These are phyloP conservation scores for Sitta europaea DNA, from an alignment of 2,113 vertebrate species.

Conservation along the genomic window DNA sequence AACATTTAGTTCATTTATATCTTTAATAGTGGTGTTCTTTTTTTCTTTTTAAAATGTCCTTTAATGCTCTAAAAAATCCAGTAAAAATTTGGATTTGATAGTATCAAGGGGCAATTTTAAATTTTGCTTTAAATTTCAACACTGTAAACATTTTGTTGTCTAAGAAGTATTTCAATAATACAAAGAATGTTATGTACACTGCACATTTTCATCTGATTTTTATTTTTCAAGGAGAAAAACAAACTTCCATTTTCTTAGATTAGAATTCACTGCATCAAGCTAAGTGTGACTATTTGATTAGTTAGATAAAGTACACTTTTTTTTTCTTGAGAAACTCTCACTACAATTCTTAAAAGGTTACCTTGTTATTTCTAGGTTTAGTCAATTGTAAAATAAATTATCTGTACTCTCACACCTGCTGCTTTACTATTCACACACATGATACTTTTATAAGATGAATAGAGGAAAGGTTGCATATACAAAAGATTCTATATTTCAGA, in stretches of 20 bases:
- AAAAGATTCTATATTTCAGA: neutral
- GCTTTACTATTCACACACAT: conserved; percentile 6
- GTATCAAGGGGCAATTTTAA: neutral
- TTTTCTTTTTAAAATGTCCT: neutral
- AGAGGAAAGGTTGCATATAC: neutral
- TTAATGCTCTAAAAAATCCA: neutral
- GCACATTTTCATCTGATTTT: neutral
- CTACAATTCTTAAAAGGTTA: neutral
- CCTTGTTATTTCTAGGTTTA: neutral
- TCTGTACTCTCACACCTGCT: neutral
- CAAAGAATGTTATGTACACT: neutral
- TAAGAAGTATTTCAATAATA: neutral
- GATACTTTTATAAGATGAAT: neutral
- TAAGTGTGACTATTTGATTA: neutral
- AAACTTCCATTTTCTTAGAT: neutral
- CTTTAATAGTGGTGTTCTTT: neutral
- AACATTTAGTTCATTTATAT: neutral
- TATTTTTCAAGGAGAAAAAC: neutral
- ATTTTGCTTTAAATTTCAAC: neutral
- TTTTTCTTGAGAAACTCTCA: neutral
- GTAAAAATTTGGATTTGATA: neutral
- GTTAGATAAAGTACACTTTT: neutral
- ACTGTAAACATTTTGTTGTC: neutral
- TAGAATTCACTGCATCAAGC: neutral
- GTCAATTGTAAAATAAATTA: conserved; percentile 44